Evolutionary conservation across 2,888 invertebrate genomes (phyloP), one percentile per base, ranked within the genome.

Genomic region (Xanthorhoe spadicearia): DNA sequence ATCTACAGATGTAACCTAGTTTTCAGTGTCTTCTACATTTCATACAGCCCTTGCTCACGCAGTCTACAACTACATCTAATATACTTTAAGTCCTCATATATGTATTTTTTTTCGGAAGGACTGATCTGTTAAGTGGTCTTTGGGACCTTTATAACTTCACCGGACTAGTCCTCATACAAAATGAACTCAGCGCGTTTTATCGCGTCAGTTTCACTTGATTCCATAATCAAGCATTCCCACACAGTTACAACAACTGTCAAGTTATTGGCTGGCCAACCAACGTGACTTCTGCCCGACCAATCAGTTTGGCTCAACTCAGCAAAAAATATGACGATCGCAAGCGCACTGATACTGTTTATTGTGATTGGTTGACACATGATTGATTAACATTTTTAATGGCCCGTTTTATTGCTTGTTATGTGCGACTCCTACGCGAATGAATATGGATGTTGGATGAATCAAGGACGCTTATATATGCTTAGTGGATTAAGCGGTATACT

Each of bases 331-430:
- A 51, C 62, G 56, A 13, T 56, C 32, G 18, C 10, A 38, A 56
- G 38, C 51, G n/a, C 28, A 56, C 38, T 46, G 56, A 56, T 46
- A 43, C 15, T 18, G 62, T 62, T 51, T 32, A 28, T 56, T 56
- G 56, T 57, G 62, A 62, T 62, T 62, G 62, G 62, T 57, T 46
- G 56, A 62, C 43, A 50, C 23, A 9, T 51, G 51, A 62, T 56
- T 55, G 50, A 62, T 62, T 56, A 51, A 19, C 62, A 56, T 56
- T 56, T 35, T 35, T 58, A 23, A 38, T 38, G 23, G 19, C 17
- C 8, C 32, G 51, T 56, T 62, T 62, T 56, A 62, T 62, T 51
- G 55, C 56, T 56, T 49, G 49, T 49, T 54, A 19, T 55, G 49
- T 55, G 50, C 50, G 49, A 35, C 35, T 48, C 54, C 61, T 55